Evolutionary conservation across 2,888 invertebrate species (phyloP), one percentile per base, ranked within the genome.

Genomic region (Spialia ferax): DNA sequence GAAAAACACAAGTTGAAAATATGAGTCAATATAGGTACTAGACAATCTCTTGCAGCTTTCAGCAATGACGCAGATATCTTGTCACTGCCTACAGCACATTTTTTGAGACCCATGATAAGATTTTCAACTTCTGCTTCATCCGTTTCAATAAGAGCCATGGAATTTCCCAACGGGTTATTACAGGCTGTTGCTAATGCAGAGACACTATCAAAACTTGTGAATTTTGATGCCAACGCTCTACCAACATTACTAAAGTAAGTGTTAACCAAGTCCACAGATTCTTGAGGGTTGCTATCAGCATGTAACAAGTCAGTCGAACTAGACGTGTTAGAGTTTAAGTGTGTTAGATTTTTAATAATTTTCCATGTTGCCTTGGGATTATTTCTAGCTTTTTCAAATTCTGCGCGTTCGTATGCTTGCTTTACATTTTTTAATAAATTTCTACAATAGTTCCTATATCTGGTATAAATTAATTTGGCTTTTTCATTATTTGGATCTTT

Each of bases 371-470:
- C 35, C 15, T 56, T 61, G 10, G 55, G 35, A 55, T 61, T 48
- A 38, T 56, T 60, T 32, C n/a, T 61, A 1, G 32, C 38, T 26
- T 65, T 56, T 29, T 26, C 48, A 60, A 69, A 61, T 61, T 69
- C 35, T 5, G 7, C 1, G 0, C 64, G 32, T 45, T 71, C 68
- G 50, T 68, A 71, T 1, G 48, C 23, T 15, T 26, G 23, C 59
- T 71, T 71, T 6, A 63, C 1, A n/a, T 52, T 69, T 65, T 68
- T 71, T 20, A 66, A 11, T 8, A 69, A 50, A 18, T 68, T 56
- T 18, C 65, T 68, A 29, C 66, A 70, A 22, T 59, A 67, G 15
- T 70, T 70, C 60, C 69, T 59, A 57, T 50, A 50, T 4, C 48
- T 18, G 15, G 20, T 50, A 22, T 50, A 50, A 22, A 22, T 50